Conservation (phyloP, 2,888 invertebrate genomes). For the Cancer borealis region DNA sequence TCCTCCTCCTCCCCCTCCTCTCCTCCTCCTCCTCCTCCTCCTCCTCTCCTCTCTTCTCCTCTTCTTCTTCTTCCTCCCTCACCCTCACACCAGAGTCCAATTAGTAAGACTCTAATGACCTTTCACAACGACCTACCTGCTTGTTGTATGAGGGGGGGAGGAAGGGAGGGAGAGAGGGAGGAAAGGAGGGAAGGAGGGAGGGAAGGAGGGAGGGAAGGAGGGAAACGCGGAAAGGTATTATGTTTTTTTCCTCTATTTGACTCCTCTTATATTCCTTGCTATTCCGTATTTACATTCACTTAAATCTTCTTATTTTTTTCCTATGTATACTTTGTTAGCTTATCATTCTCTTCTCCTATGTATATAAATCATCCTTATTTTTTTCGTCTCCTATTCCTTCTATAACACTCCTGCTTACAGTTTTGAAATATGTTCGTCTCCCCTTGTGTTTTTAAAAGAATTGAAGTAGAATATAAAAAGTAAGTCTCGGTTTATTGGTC, state of each 20-base stretch:
- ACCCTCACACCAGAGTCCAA: conserved; percentile 8
- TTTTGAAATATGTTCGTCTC: too few species aligned
- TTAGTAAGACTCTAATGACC: conserved; percentile 16
- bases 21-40: conserved; percentile 14
- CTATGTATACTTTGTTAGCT: too few species aligned
- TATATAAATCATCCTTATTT: too few species aligned
- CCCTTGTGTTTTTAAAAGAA: too few species aligned
- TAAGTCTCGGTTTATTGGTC: too few species aligned
- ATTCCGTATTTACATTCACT: too few species aligned
- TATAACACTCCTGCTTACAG: too few species aligned
- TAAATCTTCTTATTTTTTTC: too few species aligned
- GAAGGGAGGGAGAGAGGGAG: background rate
- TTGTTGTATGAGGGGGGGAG: background rate
- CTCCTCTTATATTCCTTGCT: background rate
- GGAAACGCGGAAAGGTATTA: background rate
- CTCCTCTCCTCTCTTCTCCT: conserved; percentile 25
- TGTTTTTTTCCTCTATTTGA: background rate
- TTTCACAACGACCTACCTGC: background rate
- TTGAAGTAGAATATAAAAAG: too few species aligned
- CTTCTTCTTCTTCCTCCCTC: background rate
- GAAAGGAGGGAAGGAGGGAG: background rate
- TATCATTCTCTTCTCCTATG: too few species aligned
- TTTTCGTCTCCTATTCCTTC: too few species aligned
- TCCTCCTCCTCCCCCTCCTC: conserved; percentile 29
- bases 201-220: background rate